phyloP scores from a whole-genome alignment of 2,888 invertebrate species.

The Philhelius pedissequus region DNA sequence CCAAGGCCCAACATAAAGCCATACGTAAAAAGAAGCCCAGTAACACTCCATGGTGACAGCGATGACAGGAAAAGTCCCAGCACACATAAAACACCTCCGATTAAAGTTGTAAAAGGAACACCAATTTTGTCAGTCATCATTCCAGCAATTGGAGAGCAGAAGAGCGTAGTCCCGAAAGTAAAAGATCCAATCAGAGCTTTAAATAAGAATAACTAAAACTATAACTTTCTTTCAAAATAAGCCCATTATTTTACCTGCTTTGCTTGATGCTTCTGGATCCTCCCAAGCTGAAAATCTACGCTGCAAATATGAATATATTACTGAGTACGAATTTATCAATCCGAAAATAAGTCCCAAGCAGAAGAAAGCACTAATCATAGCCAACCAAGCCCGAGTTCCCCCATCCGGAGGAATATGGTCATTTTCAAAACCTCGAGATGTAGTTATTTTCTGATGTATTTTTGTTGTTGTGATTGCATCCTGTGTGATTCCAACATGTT shows the following conservation, averaged over 20 bases:
- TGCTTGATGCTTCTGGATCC: slow-evolving; percentile 59
- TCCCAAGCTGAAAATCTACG: slow-evolving; percentile 15
- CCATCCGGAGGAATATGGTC: slow-evolving; percentile 48
- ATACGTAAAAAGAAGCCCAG: slow-evolving; percentile 54
- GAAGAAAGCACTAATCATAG: slow-evolving; percentile 56
- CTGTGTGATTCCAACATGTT: too few relatives aligned
- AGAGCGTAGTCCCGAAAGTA: slow-evolving; percentile 55
- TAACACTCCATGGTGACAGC: slow-evolving; percentile 39
- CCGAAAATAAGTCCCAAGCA: slow-evolving; percentile 58
- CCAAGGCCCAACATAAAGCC: slow-evolving; percentile 50
- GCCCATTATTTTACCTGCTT: slow-evolving; percentile 39
- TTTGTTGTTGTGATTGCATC: not conserved
- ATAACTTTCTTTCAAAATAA: not conserved
- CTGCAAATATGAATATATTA: slow-evolving; percentile 57
- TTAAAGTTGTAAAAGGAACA: slow-evolving; percentile 47
- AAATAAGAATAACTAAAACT: not conserved
- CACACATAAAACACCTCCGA: slow-evolving; percentile 35
- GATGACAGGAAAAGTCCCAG: slow-evolving; percentile 39
- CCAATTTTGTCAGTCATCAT: slow-evolving; percentile 53
- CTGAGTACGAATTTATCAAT: slow-evolving; percentile 55
- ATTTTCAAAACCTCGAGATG: not conserved
- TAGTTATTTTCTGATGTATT: slow-evolving; percentile 41
- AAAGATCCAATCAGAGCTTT: slow-evolving; percentile 61
- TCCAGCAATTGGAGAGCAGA: slow-evolving; percentile 57
- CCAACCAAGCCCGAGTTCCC: slow-evolving; percentile 59